These are phyloP conservation scores for Garra rufa DNA, from an alignment of 2,113 vertebrate genomes.

Conservation along the genomic window DNA sequence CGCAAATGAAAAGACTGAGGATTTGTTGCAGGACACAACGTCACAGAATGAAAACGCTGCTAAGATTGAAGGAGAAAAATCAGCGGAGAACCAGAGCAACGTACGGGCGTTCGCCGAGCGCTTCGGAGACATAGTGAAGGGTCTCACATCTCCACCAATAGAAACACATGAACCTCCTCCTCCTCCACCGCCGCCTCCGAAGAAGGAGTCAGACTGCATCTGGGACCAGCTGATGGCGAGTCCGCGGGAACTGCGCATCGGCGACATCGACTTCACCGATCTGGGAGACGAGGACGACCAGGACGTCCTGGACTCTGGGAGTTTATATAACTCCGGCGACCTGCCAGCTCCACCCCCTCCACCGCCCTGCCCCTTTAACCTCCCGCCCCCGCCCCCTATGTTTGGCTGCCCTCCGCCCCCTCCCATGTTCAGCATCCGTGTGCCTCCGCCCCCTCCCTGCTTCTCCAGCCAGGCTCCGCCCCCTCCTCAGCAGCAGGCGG, in stretches of 20 bases:
- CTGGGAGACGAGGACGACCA: conserved; percentile 91
- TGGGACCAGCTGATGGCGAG: conserved; percentile 97
- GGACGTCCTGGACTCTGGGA: conserved; percentile 84
- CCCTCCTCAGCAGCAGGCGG: conserved; percentile 75
- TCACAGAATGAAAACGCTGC: conserved; percentile 74
- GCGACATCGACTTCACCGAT: conserved; percentile 97
- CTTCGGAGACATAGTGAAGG: conserved; percentile 86
- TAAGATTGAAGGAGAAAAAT: conserved; percentile 59
- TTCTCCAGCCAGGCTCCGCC: conserved; percentile 69
- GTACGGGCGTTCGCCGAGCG: conserved; percentile 89
- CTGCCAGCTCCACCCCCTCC: conserved; percentile 83
- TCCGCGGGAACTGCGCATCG: conserved; percentile 91
- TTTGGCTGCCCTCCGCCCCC: conserved; percentile 75
- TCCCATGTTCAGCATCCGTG: conserved; percentile 77
- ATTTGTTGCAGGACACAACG: conserved; percentile 72
- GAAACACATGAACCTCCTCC: conserved; percentile 62
- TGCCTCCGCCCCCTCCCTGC: conserved; percentile 79
- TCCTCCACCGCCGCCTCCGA: conserved; percentile 55
- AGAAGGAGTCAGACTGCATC: conserved; percentile 92
- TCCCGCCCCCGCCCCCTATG: conserved; percentile 74
- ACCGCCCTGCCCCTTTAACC: conserved; percentile 74
- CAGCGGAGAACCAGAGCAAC: conserved; percentile 78
- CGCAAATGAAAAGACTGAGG: conserved; percentile 66
- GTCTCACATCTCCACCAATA: conserved; percentile 66
- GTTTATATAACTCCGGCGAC: conserved; percentile 78